Base-by-base conservation (phyloP, 1,140 invertebrate species). In the Pararge aegeria region DNA sequence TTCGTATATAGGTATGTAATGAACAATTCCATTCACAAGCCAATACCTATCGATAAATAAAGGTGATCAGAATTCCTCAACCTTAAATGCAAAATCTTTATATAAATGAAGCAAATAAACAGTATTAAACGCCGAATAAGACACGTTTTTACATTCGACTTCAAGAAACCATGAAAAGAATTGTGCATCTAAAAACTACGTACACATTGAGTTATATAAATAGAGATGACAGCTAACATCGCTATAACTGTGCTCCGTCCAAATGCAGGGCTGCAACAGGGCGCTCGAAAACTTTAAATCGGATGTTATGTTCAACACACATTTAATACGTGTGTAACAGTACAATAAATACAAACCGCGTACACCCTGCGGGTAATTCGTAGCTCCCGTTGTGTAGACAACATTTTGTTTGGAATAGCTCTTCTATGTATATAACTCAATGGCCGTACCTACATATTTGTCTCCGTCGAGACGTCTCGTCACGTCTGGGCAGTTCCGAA, bases 401-500 rank as follows among this genome's bases (percentile, higher is more conserved):
- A n/a, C n/a, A n/a, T n/a, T n/a, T n/a, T n/a, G n/a, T n/a, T n/a
- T n/a, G n/a, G n/a, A n/a, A n/a, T n/a, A n/a, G n/a, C n/a, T n/a
- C n/a, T n/a, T n/a, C n/a, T n/a, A n/a, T n/a, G n/a, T n/a, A n/a
- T n/a, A n/a, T n/a, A n/a, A n/a, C n/a, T n/a, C n/a, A n/a, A n/a
- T n/a, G n/a, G n/a, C 58, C 68, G 61, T 70, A 24, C 24, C 24
- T 24, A 81, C 86, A 80, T 87, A 87, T 89, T 84, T 87, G 81
- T 85, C 82, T 68, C 70, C 66, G 56, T 67, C 68, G 79, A 81
- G 75, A 80, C 85, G 78, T 83, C 82, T 84, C 81, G 80, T 86
- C 86, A 83, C 86, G 78, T 87, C 78, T 69, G 70, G 59, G 64
- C 71, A 64, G 81, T 71, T 75, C 72, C 72, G 78, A 85, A 84